These are phyloP conservation scores for Apodemia mormo DNA, from an alignment of 2,888 invertebrate genomes.

Conservation along the genomic window DNA sequence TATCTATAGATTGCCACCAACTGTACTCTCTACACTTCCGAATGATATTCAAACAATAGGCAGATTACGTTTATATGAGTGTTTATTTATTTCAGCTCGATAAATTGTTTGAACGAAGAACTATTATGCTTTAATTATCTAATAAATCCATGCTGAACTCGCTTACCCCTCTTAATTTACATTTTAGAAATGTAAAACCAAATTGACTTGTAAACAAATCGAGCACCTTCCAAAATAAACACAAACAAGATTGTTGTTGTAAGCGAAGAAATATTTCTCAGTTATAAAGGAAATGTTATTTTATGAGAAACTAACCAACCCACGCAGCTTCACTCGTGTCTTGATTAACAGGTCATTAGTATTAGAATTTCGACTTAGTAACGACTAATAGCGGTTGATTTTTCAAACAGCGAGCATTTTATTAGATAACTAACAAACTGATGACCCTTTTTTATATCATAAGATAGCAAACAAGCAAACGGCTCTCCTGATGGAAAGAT, in stretches of 20 bases:
- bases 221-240: conserved; percentile 32
- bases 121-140: neutral
- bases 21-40: too few relatives aligned
- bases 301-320: neutral
- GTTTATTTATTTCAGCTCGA: neutral
- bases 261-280: conserved; percentile 27
- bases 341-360: too few relatives aligned
- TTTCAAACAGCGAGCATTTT: too few relatives aligned
- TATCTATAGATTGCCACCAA: too few relatives aligned
- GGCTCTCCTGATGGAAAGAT: too few relatives aligned
- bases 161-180: neutral
- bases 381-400: too few relatives aligned
- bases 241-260: conserved; percentile 34
- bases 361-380: too few relatives aligned
- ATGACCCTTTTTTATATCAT: too few relatives aligned
- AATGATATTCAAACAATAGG: neutral
- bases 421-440: too few relatives aligned
- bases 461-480: too few relatives aligned
- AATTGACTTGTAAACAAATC: conserved; percentile 32
- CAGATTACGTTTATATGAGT: neutral
- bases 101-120: neutral
- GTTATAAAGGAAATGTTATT: conserved; percentile 2
- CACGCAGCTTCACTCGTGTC: too few relatives aligned
- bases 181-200: conserved; percentile 16
- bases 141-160: conserved; percentile 8